Conservation (phyloP, 2,888 invertebrate genomes). For the Steinernema carpocapsae region DNA sequence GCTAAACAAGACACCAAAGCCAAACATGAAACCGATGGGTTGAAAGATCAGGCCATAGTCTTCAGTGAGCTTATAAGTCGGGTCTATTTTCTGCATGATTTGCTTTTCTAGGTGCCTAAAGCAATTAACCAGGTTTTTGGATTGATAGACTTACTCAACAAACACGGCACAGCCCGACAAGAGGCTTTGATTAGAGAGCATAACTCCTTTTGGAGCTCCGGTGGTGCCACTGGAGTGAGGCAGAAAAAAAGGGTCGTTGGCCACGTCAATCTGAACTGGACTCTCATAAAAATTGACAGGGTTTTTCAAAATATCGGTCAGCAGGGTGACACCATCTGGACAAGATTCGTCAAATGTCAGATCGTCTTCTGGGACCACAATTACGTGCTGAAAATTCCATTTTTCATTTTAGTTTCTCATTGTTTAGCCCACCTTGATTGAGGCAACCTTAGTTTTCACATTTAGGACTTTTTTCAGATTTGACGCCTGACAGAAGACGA, state of each 20-base stretch:
- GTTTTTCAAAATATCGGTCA: neutral
- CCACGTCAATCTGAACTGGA: neutral
- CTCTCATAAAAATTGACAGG: neutral
- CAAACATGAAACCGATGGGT: conserved; percentile 36
- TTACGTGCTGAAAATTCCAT: conserved; percentile 8
- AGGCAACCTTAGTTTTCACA: conserved; percentile 46
- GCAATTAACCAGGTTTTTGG: neutral
- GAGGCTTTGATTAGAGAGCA: conserved; percentile 14
- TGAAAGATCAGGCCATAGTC: neutral
- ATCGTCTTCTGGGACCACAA: neutral
- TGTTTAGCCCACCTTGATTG: conserved; percentile 18
- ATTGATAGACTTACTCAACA: neutral
- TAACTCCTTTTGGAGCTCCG: conserved; percentile 37
- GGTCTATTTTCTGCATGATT: neutral
- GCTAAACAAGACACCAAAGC: conserved; percentile 42
- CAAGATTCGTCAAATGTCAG: neutral
- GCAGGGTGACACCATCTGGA: neutral
- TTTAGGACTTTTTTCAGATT: conserved; percentile 50
- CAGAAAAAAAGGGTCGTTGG: neutral
- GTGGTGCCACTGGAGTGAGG: conserved; percentile 21
- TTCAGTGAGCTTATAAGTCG: neutral
- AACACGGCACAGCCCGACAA: neutral
- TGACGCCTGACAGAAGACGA: conserved; percentile 45
- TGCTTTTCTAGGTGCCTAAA: neutral
- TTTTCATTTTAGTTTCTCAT: too few species aligned